phyloP scores from a whole-genome alignment of 2,113 vertebrate species.

The Hippocampus mohnikei region DNA sequence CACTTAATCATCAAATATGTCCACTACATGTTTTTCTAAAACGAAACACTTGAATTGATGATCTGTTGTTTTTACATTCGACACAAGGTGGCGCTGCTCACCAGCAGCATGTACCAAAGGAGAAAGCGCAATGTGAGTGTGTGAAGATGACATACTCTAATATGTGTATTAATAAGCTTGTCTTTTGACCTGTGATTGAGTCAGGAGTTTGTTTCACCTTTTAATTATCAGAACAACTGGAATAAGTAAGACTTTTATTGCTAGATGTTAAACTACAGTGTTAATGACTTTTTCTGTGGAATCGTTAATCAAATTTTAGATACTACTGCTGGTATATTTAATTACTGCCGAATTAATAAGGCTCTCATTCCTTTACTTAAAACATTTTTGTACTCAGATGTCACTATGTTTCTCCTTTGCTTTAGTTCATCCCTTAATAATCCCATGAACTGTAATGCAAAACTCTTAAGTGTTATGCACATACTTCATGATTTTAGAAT shows the following conservation, averaged over 20 bases:
- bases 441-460: too few relatives aligned
- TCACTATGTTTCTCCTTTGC: too few relatives aligned
- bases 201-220: background rate
- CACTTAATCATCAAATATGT: background rate
- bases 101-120: background rate
- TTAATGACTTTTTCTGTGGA: background rate
- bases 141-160: background rate
- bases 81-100: conserved; percentile 49
- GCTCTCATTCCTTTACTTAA: too few relatives aligned
- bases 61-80: background rate
- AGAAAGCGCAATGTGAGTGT: background rate
- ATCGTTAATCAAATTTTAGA: too few relatives aligned
- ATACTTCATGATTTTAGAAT: too few relatives aligned
- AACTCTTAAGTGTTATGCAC: too few relatives aligned
- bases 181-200: background rate
- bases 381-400: too few relatives aligned
- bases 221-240: background rate
- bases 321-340: too few relatives aligned
- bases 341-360: too few relatives aligned
- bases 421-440: too few relatives aligned
- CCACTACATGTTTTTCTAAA: background rate
- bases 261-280: background rate
- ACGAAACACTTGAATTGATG: background rate
- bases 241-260: background rate
- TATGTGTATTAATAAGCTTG: background rate